A percentile compares a stretch with the other conserved stretches of the same genome.
phyloP scores from a whole-genome alignment of 2,888 invertebrate species.

The Rotaria magnacalcarata region DNA sequence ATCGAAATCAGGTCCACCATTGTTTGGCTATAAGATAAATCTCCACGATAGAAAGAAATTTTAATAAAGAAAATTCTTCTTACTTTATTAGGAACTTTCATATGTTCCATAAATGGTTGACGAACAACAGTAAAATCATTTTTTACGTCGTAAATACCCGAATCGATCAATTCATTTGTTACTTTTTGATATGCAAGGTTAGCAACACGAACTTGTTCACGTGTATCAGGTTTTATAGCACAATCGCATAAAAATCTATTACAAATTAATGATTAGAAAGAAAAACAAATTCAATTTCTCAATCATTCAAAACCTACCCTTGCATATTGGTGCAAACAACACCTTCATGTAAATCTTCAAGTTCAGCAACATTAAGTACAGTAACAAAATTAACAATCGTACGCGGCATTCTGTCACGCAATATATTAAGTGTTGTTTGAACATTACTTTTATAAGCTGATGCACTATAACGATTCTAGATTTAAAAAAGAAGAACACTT shows the following conservation, averaged over 20 bases:
- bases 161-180: conserved; percentile 49
- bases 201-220: not conserved
- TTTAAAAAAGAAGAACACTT: not conserved
- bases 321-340: conserved; percentile 49
- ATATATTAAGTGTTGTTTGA: conserved; percentile 52
- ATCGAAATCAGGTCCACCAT: conserved; percentile 50
- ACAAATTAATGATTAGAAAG: not conserved
- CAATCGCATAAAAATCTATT: not conserved
- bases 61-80: not conserved
- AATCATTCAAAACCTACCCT: not conserved
- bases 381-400: conserved; percentile 56
- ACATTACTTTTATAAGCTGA: conserved; percentile 50
- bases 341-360: conserved; percentile 49
- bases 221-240: not conserved
- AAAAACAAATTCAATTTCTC: not conserved
- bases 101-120: conserved; percentile 54
- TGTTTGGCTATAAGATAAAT: conserved; percentile 16
- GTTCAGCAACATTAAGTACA: conserved; percentile 53
- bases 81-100: conserved; percentile 49
- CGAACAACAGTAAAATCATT: conserved; percentile 56
- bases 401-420: conserved; percentile 53
- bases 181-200: conserved; percentile 49
- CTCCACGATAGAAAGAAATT: not conserved
- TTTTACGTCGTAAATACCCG: conserved; percentile 43
- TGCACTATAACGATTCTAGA: conserved; percentile 50